These are phyloP conservation scores for Lethenteron camtschaticum DNA, from an alignment of 2,113 vertebrate genomes.

Conservation along the genomic window DNA sequence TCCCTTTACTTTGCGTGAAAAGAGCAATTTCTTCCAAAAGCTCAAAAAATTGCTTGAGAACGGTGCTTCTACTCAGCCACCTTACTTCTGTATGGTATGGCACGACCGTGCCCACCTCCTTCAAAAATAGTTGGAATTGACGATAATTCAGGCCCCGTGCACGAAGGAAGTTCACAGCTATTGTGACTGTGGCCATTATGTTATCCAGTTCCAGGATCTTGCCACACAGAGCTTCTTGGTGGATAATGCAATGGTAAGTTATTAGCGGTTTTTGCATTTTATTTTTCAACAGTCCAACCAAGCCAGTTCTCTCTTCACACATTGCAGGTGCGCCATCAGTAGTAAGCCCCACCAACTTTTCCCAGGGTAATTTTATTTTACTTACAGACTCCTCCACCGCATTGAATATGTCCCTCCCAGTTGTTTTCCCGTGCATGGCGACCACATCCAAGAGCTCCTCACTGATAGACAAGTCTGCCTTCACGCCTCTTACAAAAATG, in stretches of 20 bases:
- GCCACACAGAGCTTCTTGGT: constrained; percentile 7
- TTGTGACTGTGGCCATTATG: not conserved
- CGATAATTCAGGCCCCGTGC: constrained; percentile 6
- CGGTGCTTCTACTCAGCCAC: constrained; percentile 10
- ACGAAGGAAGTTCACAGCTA: constrained; percentile 6
- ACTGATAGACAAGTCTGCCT: constrained; percentile 9
- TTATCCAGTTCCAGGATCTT: not conserved
- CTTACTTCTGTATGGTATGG: constrained; percentile 7
- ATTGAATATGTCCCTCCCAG: constrained; percentile 7
- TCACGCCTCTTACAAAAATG: constrained; percentile 13
- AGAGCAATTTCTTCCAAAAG: constrained; percentile 11
- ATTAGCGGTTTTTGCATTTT: not conserved
- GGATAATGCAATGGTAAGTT: constrained; percentile 9
- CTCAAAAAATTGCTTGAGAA: constrained; percentile 14
- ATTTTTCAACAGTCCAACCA: too few species aligned
- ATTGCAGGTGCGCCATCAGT: constrained; percentile 7
- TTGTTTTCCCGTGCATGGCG: constrained; percentile 13
- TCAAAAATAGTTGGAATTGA: constrained; percentile 2
- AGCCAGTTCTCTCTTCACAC: constrained; percentile 1
- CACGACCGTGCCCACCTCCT: constrained; percentile 6
- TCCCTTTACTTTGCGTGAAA: constrained; percentile 12
- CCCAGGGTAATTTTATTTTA: constrained; percentile 9
- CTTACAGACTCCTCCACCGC: constrained; percentile 7
- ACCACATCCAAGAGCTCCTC: constrained; percentile 17
- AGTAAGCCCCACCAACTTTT: constrained; percentile 8